Base-by-base conservation (phyloP, 2,113 vertebrate species). In the Antechinus flavipes region DNA sequence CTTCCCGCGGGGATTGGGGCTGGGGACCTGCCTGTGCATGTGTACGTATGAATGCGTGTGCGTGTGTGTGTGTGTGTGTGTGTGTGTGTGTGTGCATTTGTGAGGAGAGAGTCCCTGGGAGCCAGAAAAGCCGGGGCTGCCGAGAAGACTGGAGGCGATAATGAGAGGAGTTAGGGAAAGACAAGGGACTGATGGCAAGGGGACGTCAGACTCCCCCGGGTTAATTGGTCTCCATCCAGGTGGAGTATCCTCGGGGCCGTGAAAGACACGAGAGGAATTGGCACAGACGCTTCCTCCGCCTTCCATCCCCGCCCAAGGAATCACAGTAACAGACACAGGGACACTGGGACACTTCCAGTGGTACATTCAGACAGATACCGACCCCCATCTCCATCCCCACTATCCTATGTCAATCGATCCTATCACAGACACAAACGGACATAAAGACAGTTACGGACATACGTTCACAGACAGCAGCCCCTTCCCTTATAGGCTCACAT, bases 121-220 rank as follows among this genome's bases (percentile, higher is more conserved):
- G 19, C 19, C 68, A 42, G 68, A 84, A 84, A 42, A 84, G 35
- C 68, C 19, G 68, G 68, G 68, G 35, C 23, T 35, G 30, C 30
- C 9, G 58, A 76, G 35, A 76, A 76, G 68, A 42, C 35, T 49
- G 50, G 93, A 91, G 93, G 92, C 54, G 7, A 42, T n/a, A 92
- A 93, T 53, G 89, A 76, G 14, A 90, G 46, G 76, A 93, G 91
- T 90, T 49, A 30, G 55, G 53, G 14, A 12, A 94, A 95, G 68
- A 19, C 10, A 93, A 95, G 91, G 35, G 68, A 42, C 68, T 0
- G 35, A 84, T 42, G 16, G n/a, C 12, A 42, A 42, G 19, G 68
- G n/a, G 35, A 42, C 68, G 19, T n/a, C 16, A 42, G 19, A 8
- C 14, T 42, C 68, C 68, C 68, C 7, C 68, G 0, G 0, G 35